Base-by-base conservation (phyloP, 2,797 vertebrate species). In the Cuculus canorus region DNA sequence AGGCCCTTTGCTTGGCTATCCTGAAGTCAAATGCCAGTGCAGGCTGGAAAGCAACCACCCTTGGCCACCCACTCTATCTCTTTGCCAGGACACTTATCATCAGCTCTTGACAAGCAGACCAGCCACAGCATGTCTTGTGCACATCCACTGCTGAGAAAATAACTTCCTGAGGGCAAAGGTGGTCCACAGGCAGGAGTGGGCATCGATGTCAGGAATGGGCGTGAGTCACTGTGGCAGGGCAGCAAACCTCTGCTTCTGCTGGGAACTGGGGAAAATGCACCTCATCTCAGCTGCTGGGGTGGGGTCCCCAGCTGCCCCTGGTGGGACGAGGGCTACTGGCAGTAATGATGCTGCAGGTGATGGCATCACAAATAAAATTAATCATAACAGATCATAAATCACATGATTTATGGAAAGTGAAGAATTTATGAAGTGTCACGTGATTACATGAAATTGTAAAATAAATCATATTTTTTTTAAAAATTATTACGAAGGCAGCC, bases 91-190 rank as follows among this genome's bases (percentile, higher is more conserved):
- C 11, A 9, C 39, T 52, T 57, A 50, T 56, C 86, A 41, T 17
- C 23, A 23, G 69, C 68, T 68, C 28, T 23, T 19, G 28, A 25
- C 0, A 0, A 33, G n/a, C 0, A 0, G 17, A 50, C 23, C 18
- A 65, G 61, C 23, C 45, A 41, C 61, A 37, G 48, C 65, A 54
- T 1, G 1, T 53, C 30, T 53, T 10, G 32, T 7, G 5, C 60
- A 48, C 0, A 0, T 30, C 41, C 10, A 7, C 68, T 59, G 53
- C 39, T 35, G 24, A 59, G 37, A 61, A 85, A 83, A 63, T 18
- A 59, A 54, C 43, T 65, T 45, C 15, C 32, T 0, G 0, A 65
- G 41, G 76, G 48, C 57, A 33, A 33, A 72, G 21, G 23, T n/a
- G 59, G 13, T 32, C 47, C 52, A 47, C 1, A 27, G 64, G 47